These are phyloP conservation scores for Drosophila lacteicornis DNA, from an alignment of 1,140 invertebrate species.

Conservation along the genomic window DNA sequence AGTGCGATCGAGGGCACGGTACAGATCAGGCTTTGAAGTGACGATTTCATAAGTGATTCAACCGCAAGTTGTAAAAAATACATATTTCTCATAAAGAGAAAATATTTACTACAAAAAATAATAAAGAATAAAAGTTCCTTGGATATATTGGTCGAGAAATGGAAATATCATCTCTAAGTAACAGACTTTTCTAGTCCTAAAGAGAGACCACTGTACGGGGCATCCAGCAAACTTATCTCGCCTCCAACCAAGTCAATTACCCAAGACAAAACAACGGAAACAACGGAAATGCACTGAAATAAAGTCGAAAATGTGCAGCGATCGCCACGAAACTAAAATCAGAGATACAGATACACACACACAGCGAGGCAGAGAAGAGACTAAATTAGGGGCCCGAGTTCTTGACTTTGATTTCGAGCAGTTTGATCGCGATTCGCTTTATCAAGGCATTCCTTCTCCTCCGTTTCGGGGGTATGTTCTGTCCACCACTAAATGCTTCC, in stretches of 20 bases:
- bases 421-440: slow-evolving; percentile 44
- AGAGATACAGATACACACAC: slow-evolving; percentile 16
- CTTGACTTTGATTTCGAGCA: slow-evolving; percentile 75
- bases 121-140: neutral
- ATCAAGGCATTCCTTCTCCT: slow-evolving; percentile 55
- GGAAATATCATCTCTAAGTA: no score
- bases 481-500: neutral
- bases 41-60: slow-evolving; percentile 5
- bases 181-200: neutral
- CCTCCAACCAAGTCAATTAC: slow-evolving; percentile 58
- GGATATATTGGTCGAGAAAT: neutral
- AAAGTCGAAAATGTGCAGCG: slow-evolving; percentile 50
- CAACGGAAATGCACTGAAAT: slow-evolving; percentile 67
- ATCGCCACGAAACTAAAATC: slow-evolving; percentile 34
- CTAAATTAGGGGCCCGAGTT: slow-evolving; percentile 66
- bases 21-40: slow-evolving; percentile 4
- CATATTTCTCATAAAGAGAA: neutral
- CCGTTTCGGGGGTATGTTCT: slow-evolving; percentile 33
- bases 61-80: neutral
- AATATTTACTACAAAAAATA: neutral
- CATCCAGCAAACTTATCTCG: neutral
- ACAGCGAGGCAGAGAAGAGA: slow-evolving; percentile 40
- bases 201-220: neutral
- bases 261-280: slow-evolving; percentile 59
- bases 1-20: slow-evolving; percentile 25